phyloP scores from a whole-genome alignment of 2,888 invertebrate species.

The Caenorhabditis sp. region DNA sequence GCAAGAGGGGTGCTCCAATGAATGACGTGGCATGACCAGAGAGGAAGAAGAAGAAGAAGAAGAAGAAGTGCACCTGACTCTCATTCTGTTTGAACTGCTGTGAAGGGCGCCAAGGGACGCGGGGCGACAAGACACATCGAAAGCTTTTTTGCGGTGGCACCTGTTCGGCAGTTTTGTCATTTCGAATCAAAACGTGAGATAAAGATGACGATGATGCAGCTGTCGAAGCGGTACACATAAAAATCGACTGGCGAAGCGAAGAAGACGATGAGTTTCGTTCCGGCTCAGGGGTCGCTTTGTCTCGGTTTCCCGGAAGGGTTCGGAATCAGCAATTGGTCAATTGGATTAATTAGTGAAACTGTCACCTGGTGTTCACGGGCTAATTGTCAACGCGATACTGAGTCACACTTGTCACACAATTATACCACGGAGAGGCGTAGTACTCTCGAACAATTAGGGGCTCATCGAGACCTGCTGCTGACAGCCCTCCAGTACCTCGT shows the following conservation, averaged over 20 bases:
- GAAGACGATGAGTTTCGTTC: slow-evolving; percentile 14
- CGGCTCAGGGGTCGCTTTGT: background rate
- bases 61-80: slow-evolving; percentile 39
- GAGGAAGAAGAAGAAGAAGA: too few species aligned
- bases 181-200: slow-evolving; percentile 59
- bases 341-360: slow-evolving; percentile 56
- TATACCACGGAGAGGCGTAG: slow-evolving; percentile 22
- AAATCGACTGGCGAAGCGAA: slow-evolving; percentile 7
- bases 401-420: slow-evolving; percentile 48
- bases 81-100: slow-evolving; percentile 48
- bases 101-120: slow-evolving; percentile 13
- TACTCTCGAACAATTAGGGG: slow-evolving; percentile 16
- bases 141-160: slow-evolving; percentile 50
- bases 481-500: slow-evolving; percentile 29
- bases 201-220: slow-evolving; percentile 52
- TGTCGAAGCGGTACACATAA: slow-evolving; percentile 37
- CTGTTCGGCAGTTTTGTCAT: slow-evolving; percentile 62
- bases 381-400: slow-evolving; percentile 43
- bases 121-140: slow-evolving; percentile 1
- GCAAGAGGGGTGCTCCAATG: slow-evolving; percentile 2
- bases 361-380: slow-evolving; percentile 54
- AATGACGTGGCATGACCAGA: slow-evolving; percentile 30
- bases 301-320: background rate
- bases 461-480: slow-evolving; percentile 58
- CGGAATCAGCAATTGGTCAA: slow-evolving; percentile 8